Conservation (phyloP, 2,113 vertebrate genomes). For the Saccopteryx leptura region DNA sequence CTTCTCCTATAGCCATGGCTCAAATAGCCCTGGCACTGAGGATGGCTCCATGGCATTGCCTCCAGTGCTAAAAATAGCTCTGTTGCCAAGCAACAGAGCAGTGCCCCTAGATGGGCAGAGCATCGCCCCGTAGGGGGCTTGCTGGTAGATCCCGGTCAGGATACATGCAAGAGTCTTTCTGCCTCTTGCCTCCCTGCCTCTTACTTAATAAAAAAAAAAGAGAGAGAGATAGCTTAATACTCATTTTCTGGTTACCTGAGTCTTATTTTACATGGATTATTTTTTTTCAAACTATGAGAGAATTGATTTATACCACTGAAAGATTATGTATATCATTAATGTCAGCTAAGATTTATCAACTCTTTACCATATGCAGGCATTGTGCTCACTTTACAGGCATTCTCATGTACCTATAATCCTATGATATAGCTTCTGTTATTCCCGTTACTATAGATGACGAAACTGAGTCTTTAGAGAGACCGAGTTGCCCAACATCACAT, state of each 20-base stretch:
- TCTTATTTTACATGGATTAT: slow-evolving; percentile 37
- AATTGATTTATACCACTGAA: slow-evolving; percentile 29
- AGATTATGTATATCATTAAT: neutral
- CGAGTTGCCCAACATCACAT: neutral
- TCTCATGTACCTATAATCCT: neutral
- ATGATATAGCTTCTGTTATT: neutral
- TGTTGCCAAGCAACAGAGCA: too few relatives aligned
- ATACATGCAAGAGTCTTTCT: too few relatives aligned
- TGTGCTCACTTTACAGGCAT: neutral
- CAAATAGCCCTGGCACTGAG: too few relatives aligned
- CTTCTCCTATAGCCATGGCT: too few relatives aligned
- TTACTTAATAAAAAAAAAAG: too few relatives aligned
- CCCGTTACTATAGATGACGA: neutral
- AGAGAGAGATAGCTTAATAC: neutral
- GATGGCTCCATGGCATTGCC: too few relatives aligned
- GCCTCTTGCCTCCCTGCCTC: too few relatives aligned
- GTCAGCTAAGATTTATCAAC: neutral
- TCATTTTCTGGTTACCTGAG: slow-evolving; percentile 15
- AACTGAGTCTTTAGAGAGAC: neutral
- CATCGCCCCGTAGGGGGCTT: too few relatives aligned
- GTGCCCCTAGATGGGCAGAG: too few relatives aligned
- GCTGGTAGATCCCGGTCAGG: too few relatives aligned
- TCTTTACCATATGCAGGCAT: neutral
- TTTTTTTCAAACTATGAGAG: slow-evolving; percentile 12
- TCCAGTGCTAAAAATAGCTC: too few relatives aligned